Base-by-base conservation (phyloP, 2,113 vertebrate genomes). In the Ceyx melanurus region DNA sequence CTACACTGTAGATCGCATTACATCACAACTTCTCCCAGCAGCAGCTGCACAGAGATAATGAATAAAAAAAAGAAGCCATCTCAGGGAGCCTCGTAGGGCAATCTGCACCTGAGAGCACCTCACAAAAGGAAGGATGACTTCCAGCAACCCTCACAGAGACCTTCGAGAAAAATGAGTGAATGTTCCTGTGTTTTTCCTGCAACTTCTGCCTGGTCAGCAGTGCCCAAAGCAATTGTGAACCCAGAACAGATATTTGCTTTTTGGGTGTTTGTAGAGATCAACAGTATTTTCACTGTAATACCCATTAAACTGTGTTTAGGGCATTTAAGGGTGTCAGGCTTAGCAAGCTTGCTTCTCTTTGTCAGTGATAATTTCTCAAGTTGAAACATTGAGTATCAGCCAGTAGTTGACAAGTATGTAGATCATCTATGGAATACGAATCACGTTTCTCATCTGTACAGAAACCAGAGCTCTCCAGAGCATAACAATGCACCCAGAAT, bases 1-100 rank as follows among this genome's bases (percentile, higher is more conserved):
- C 48, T 77, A 91, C 78, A 82, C 64, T 68, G 67, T 58, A 83
- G 77, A 82, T 92, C 73, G 90, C 28, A 37, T 93, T 90, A 89
- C 60, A 91, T 82, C 84, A 93, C 91, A 94, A 82, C 62, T 93
- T 91, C 77, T 94, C 87, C 58, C 58, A 81, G 81, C 35, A 76
- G 67, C 80, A 96, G 80, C 87, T 93, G 87, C 86, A 85, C 26
- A 56, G 50, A 90, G 54, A 75, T 54, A 92, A 90, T 54, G 56
- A 92, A 90, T 72, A 70, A 90, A 95, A 50, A 92, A 92, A 92
- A 33, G 29, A 86, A 86, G 43, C 1, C 2, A 74, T 71, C 12
- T 13, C 45, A 81, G 53, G 56, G 67, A 74, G 58, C 33, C 72
- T 81, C 13, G 4, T 28, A 83, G 23, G 62, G 79, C 29, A 45